A percentile compares a stretch with the other conserved stretches of the same genome.
These are phyloP conservation scores for Xerus rutilus DNA, from an alignment of 2,797 vertebrate species.

Conservation along the genomic window DNA sequence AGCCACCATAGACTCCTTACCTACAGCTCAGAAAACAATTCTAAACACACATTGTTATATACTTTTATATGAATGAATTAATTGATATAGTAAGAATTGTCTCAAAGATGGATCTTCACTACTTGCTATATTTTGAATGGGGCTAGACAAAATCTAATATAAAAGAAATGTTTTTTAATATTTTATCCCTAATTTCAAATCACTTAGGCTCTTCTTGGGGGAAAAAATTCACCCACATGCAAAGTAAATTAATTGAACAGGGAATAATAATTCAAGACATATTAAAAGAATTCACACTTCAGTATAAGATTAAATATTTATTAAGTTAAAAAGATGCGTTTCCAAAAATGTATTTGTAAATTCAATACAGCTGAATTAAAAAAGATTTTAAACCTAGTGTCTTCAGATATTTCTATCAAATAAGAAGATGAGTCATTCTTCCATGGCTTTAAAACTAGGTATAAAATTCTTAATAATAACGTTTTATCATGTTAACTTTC, in stretches of 20 bases:
- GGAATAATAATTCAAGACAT: not conserved
- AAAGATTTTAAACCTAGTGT: not conserved
- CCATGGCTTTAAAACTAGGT: not conserved
- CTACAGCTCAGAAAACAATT: not conserved
- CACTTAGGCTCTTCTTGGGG: not conserved
- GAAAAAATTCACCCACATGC: not conserved
- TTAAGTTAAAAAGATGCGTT: conserved; percentile 7
- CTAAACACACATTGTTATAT: not conserved
- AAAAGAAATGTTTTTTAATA: not conserved
- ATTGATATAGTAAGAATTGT: not conserved
- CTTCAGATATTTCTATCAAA: conserved; percentile 3
- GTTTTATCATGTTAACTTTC: not conserved
- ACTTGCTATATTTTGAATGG: not conserved
- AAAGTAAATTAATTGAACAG: not conserved
- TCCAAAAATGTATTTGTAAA: not conserved
- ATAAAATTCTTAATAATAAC: not conserved
- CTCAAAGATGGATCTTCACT: not conserved
- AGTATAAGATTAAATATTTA: not conserved
- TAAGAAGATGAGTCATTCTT: not conserved
- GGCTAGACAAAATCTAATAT: not conserved
- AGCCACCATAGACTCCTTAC: not conserved
- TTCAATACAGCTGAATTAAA: not conserved
- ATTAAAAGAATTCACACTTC: not conserved
- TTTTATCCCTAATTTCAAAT: conserved; percentile 21
- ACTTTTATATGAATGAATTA: conserved; percentile 7